phyloP scores from a whole-genome alignment of 2,113 vertebrate species.

The Epinephelus moara region DNA sequence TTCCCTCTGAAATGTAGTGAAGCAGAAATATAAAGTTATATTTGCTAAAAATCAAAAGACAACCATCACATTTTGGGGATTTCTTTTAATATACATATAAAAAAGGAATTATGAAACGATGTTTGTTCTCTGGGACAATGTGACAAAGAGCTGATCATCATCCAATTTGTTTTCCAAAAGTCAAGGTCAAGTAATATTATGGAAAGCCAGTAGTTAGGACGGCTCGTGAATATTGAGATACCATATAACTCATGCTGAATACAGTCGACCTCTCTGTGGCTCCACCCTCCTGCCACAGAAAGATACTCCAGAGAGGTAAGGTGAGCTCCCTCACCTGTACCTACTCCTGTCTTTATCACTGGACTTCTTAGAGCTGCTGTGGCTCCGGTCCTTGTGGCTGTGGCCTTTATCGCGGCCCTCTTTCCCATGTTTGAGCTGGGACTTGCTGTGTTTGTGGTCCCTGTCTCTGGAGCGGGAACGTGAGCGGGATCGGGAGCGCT shows the following conservation, averaged over 20 bases:
- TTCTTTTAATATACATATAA: conserved; percentile 33
- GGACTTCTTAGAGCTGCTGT: conserved; percentile 88
- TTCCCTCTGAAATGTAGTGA: too few species aligned
- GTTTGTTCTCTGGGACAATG: neutral
- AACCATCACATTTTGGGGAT: neutral
- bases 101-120: neutral
- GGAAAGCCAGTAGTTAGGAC: neutral
- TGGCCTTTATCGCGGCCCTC: conserved; percentile 81
- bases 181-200: neutral
- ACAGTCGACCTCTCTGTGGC: neutral
- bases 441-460: conserved; percentile 77
- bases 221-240: neutral
- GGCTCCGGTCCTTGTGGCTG: conserved; percentile 78
- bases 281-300: neutral
- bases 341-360: conserved; percentile 90
- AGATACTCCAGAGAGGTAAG: neutral
- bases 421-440: conserved; percentile 80
- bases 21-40: too few species aligned
- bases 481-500: conserved; percentile 75
- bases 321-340: conserved; percentile 80
- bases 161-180: neutral
- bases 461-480: conserved; percentile 85
- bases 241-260: conserved; percentile 3
- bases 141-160: neutral
- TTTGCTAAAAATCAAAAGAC: neutral